Base-by-base conservation (phyloP, 2,888 invertebrate species). In the Diaphora mendica region DNA sequence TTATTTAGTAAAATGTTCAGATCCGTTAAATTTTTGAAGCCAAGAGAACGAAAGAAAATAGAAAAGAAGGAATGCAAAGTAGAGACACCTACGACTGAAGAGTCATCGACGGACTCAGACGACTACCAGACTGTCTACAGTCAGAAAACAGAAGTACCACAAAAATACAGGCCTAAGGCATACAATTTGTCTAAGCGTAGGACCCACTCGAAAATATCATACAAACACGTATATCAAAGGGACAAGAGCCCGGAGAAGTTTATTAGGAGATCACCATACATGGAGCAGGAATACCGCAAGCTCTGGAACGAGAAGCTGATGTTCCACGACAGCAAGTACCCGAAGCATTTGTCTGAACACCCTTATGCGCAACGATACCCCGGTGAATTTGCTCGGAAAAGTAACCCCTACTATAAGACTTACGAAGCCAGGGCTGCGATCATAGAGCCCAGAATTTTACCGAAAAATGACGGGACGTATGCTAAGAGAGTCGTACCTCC, bases 231-330 rank as follows among this genome's bases (percentile, higher is more conserved):
- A 3, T 77, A 77, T 68, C 78, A 73, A 35, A 82, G 85, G 64
- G 86, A 84, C 4, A 81, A 73, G 33, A 86, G 85, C 44, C 84
- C 86, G 4, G 84, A 85, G 23, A 82, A 79, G 65, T 17, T 69
- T 1, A 79, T 68, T 8, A 82, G 78, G 48, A 84, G 81, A 62
- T 74, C 84, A 1, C 91, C 92, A 0, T 91, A 92, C 69, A 89
- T 91, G 89, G 93, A 93, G 77, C 93, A 93, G 77, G 92, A 93
- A 77, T 87, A 91, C 74, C 86, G 91, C 64, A 86, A 91, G n/a
- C 82, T 89, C 44, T 93, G 93, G 91, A 86, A 91, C 76, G 93
- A 93, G 76, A 86, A 85, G 39, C 77, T 91, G 5, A 86, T 87
- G 80, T 92, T 89, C 77, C 86, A 89, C 20, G 82, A 82, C n/a